These are phyloP conservation scores for Ameiurus melas DNA, from an alignment of 2,113 vertebrate species.

Conservation along the genomic window DNA sequence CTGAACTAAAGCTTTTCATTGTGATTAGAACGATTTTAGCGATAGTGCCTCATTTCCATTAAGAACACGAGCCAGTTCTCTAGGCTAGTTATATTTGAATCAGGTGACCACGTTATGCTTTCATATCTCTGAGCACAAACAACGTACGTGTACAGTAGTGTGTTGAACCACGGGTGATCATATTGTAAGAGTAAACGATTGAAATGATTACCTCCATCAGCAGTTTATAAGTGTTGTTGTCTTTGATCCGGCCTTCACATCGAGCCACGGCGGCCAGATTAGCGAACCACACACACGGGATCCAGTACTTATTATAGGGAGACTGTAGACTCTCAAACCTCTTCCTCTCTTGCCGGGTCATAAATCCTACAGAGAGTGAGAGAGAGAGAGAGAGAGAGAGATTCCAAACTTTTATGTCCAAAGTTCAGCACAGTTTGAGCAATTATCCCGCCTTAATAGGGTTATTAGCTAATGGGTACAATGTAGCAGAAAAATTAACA, in stretches of 20 bases:
- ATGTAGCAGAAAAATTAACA: not conserved
- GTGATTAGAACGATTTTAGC: no score
- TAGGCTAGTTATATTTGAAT: not conserved
- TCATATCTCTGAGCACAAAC: not conserved
- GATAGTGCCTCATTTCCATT: no score
- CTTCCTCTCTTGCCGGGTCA: conserved; percentile 88
- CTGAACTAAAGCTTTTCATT: no score
- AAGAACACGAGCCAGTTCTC: not conserved
- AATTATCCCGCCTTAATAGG: not conserved
- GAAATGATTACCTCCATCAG: conserved; percentile 80
- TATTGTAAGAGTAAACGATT: not conserved
- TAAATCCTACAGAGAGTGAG: conserved; percentile 77
- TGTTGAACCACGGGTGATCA: not conserved
- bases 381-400: not conserved
- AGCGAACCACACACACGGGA: conserved; percentile 91
- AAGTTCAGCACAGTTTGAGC: no score
- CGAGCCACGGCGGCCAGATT: conserved; percentile 84
- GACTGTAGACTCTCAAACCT: conserved; percentile 87
- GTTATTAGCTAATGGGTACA: not conserved
- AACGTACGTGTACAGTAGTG: not conserved
- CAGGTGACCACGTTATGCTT: not conserved
- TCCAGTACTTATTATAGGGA: conserved; percentile 93
- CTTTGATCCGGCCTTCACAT: conserved; percentile 83
- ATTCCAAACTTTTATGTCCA: not conserved
- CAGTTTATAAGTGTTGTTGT: conserved; percentile 85